These are phyloP conservation scores for Copidosoma aretas DNA, from an alignment of 2,888 invertebrate genomes.

Conservation along the genomic window DNA sequence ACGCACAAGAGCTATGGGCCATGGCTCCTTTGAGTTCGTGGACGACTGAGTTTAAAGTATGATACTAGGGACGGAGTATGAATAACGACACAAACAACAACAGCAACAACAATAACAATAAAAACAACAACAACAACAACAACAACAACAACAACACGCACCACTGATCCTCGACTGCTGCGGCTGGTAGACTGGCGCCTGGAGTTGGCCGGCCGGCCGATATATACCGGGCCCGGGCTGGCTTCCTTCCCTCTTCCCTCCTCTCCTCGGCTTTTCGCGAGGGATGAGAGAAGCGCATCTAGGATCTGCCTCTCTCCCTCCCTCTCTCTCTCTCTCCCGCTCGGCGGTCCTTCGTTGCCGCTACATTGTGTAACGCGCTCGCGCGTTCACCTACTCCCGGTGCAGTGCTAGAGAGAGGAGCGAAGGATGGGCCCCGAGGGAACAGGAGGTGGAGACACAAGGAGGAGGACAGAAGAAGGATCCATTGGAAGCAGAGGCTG, in stretches of 20 bases:
- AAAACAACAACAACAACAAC: not conserved
- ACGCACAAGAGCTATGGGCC: not conserved
- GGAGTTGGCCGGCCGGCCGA: conserved; percentile 46
- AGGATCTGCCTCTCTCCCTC: conserved; percentile 15
- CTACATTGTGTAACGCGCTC: conserved; percentile 27
- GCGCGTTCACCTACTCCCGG: conserved; percentile 28
- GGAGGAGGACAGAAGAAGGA: conserved; percentile 38
- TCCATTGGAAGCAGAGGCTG: conserved; percentile 32
- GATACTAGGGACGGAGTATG: no score
- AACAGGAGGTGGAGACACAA: conserved; percentile 14
- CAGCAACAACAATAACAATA: not conserved
- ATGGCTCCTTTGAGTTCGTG: no score
- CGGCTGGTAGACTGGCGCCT: conserved; percentile 54
- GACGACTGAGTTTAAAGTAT: no score
- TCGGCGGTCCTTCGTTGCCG: not conserved
- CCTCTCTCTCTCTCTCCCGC: conserved; percentile 33
- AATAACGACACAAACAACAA: no score
- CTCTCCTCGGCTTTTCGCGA: conserved; percentile 23
- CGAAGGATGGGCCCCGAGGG: not conserved
- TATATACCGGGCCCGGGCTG: conserved; percentile 49
- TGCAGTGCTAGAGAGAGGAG: conserved; percentile 13
- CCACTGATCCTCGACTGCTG: conserved; percentile 47
- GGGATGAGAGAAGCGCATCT: not conserved
- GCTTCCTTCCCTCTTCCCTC: not conserved
- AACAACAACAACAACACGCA: conserved; percentile 41